Evolutionary conservation across 2,113 vertebrate species (phyloP), one percentile per base, ranked within the genome.

Genomic region (Syngnathoides biaculeatus): DNA sequence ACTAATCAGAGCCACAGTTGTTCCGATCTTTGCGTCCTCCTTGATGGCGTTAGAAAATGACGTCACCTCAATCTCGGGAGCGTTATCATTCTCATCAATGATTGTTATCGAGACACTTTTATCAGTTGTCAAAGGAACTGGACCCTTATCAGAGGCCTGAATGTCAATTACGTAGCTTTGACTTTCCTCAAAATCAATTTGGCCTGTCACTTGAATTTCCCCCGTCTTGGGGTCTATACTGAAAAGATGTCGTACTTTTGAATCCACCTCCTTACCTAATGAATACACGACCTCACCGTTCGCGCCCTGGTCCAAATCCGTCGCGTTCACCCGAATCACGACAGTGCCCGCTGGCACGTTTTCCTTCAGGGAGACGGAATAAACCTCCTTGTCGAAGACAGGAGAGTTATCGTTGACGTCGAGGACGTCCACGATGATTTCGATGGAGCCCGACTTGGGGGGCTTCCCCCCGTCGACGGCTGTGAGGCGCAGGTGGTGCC

Each of bases 21-120:
- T 87, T 19, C 88, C 85, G 4, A 53, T 47, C n/a, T 74, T 81
- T 5, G 81, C 70, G 43, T 86, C 73, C 48, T 89, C 87, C 0
- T 67, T 60, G 26, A 95, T 84, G 0, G 93, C 88, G 42, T 90
- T 93, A 30, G 94, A 93, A 72, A 95, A 76, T 10, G 93, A 94
- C 0, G 92, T 95, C 43, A 95, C 88, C 40, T 93, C 86, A 65
- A 95, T 92, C 38, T 93, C 90, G 3, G 95, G 95, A 7, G 85
- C 85, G 0, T 96, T 95, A 42, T 90, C 88, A 59, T 90, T 90
- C 1, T 82, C 2, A 5, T 90, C 88, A 27, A 81, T n/a, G 20
- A 90, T 24, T 27, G 62, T 71, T n/a, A 89, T 79, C 1, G 76
- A 53, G 0, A 89, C 77, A 4, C 52, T 5, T 57, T 84, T 83